Conservation (phyloP, 2,888 invertebrate species). For the Macrophya alboannulata region DNA sequence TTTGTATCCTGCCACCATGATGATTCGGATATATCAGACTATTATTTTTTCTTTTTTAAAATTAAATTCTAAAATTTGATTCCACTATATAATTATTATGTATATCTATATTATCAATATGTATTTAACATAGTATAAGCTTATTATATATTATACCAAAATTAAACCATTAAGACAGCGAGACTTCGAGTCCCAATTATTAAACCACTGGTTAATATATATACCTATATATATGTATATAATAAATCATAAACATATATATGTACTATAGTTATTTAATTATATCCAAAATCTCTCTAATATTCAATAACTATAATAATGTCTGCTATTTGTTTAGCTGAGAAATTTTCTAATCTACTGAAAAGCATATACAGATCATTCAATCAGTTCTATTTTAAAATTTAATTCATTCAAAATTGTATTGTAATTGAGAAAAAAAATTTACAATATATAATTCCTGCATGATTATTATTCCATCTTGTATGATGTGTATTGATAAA, state of each 20-base stretch:
- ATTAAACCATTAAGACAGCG: constrained; percentile 22
- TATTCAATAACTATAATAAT: neutral
- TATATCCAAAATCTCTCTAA: neutral
- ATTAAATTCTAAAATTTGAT: neutral
- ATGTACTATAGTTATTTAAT: neutral
- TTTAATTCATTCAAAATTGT: neutral
- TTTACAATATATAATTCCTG: neutral
- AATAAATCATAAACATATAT: constrained; percentile 1
- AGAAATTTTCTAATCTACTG: neutral
- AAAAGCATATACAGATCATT: constrained; percentile 5
- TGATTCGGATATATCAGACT: neutral
- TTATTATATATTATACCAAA: neutral
- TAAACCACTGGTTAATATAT: neutral
- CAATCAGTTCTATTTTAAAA: neutral
- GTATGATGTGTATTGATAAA: neutral
- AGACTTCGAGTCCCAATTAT: constrained; percentile 12
- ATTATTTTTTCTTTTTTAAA: neutral
- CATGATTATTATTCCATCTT: neutral
- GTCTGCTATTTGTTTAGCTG: neutral
- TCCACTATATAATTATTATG: neutral
- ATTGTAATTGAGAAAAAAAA: neutral
- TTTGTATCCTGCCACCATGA: neutral
- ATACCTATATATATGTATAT: neutral
- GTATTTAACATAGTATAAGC: neutral
- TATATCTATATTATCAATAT: neutral